Base-by-base conservation (phyloP, 2,113 vertebrate genomes). In the Phalacrocorax brasilianus region DNA sequence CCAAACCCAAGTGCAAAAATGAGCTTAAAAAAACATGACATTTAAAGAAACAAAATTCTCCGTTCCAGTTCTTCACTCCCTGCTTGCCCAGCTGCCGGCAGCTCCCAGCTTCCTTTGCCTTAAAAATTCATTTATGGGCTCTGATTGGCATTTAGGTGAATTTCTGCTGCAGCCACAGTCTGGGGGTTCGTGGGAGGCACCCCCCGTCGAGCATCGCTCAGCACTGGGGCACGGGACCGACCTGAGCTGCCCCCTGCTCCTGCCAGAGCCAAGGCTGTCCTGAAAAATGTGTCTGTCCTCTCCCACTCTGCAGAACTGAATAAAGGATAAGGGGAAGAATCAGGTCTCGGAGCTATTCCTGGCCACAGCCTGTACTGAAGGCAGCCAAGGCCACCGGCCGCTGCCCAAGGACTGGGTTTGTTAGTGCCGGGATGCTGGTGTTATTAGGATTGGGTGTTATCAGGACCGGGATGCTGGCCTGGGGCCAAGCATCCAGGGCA, bases 11-110 rank as follows among this genome's bases (percentile, higher is more conserved):
- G 94, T 11, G 89, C 95, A 85, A 95, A 95, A 90, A 77, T 0
- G 80, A 88, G 87, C 89, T 94, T 88, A 47, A 91, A 91, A 75
- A 82, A 89, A 63, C 77, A 67, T 50, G 92, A 91, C 79, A 72
- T 93, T 93, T 93, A 84, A 68, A 89, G 80, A 50, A 59, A 67
- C 32, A 32, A 56, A 79, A 85, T 67, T 67, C 66, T 13, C 66
- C 15, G 14, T 88, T 81, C 83, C 83, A 58, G 38, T 79, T 83
- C 92, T 67, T 78, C 6, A 1, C 84, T 84, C 50, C 56, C 50
- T 15, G 56, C 47, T 63, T 4, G 11, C 87, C 82, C 35, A 4
- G 24, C 59, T 67, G 12, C 85, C 12, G 3, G 85, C 84, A 28
- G 67, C 58, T 93, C 66, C 83, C 5, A 5, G 14, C 49, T 72